Base-by-base conservation (phyloP, 2,888 invertebrate genomes). In the Noctua janthina region DNA sequence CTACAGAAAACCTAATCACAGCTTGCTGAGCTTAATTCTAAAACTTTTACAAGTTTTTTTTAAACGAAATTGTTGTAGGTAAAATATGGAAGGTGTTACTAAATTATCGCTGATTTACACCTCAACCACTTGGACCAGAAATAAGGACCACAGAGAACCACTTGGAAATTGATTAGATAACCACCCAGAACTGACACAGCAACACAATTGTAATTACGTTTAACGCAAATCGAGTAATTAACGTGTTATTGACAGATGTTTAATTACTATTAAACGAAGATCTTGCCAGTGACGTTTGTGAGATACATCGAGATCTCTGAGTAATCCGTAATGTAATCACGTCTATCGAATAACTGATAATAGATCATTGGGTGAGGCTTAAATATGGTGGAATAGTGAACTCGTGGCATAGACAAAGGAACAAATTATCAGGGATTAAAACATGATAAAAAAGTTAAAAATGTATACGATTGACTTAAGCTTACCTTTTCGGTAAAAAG, bases 221-320 rank as follows among this genome's bases (percentile, higher is more conserved):
- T 3, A 79, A 68, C 71, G 29, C 29, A 76, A 49, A 76, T 29
- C 46, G 10, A 67, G 29, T 81, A 66, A 81, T 74, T 70, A 81
- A 51, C 54, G 7, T 85, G 64, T 29, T 59, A 82, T 54, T 82
- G 75, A 82, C 83, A 85, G 39, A 62, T 68, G n/a, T 67, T 46
- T 85, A 82, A 86, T 75, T 85, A 86, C 23, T 29, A 43, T 69
- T 64, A 6, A 56, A 74, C 17, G n/a, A 59, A 39, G 35, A 29
- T 29, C 11, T 46, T 82, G 66, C 1, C 11, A 15, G 13, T 70
- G 56, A 51, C 56, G 15, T 56, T 6, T 29, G 23, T 43, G 56
- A 54, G 29, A 54, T 64, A 35, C 8, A 46, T 17, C 1, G 15
- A 15, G 5, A 35, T 35, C 35, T 29, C 29, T 20, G 59, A 23